Evolutionary conservation across 2,113 vertebrate species (phyloP), one percentile per base, ranked within the genome.

Genomic region (Megaleporinus macrocephalus): DNA sequence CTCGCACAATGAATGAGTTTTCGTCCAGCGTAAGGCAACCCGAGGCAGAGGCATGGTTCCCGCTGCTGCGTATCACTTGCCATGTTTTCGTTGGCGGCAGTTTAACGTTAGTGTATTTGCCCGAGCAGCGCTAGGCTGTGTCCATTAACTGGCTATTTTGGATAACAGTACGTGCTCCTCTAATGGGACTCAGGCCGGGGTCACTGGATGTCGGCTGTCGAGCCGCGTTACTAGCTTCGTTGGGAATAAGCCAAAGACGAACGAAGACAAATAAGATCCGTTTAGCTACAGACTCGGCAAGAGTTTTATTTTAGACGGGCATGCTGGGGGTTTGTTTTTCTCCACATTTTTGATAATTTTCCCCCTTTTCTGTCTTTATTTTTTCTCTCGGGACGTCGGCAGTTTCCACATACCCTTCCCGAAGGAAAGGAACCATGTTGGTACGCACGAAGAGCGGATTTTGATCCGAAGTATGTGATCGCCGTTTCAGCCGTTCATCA

Each of bases 391-490:
- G 72, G 73, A 86, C 85, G 85, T 88, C 90, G 93, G 90, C 88
- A 86, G 84, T 89, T 88, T 89, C 88, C 88, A 83, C 79, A 83
- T 78, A 84, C 73, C 85, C 84, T 65, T 27, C 80, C 89, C 89
- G 86, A 86, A 86, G 90, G 86, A 87, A 86, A 86, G 90, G 86
- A 87, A 90, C 89, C 88, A 91, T 90, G 91, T 90, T 93, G 89
- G 88, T 85, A 63, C 87, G 74, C 83, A 88, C 72, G 85, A 84
- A 86, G 86, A 84, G 86, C 89, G 85, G 86, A 90, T 86, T 90
- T 89, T 78, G 85, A 86, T 88, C 84, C 83, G 81, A 92, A 94
- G 91, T 83, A 95, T 93, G 93, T 93, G 93, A 95, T 80, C 88
- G 80, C 89, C 76, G 83, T 91, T 90, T 86, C 89, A 86, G 88